A percentile compares a stretch with the other conserved stretches of the same genome.
Evolutionary conservation across 2,888 invertebrate species (phyloP).

Genomic region (Piscicola geometra): DNA sequence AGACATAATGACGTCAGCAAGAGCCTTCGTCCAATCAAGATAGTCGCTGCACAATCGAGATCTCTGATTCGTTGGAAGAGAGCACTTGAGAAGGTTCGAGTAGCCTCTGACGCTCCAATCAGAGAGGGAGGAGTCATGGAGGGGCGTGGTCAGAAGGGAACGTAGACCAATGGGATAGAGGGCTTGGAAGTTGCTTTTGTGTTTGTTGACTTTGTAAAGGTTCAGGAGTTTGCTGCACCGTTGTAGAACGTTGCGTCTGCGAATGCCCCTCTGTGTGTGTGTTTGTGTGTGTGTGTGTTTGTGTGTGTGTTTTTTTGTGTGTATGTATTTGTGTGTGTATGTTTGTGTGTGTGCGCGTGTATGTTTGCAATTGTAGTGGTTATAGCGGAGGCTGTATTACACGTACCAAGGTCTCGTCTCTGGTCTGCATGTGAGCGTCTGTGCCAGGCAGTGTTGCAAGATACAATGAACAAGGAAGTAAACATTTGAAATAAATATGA

Average conservation of each 20-base stretch:
- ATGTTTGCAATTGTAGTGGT: too few species aligned
- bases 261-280: neutral
- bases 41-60: neutral
- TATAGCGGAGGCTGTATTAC: too few species aligned
- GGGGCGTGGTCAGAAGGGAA: neutral
- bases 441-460: too few species aligned
- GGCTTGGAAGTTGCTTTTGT: neutral
- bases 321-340: neutral
- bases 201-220: neutral
- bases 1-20: neutral
- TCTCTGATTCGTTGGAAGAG: neutral
- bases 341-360: too few species aligned
- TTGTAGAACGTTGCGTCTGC: neutral
- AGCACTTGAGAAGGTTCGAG: neutral
- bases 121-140: neutral
- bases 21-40: neutral
- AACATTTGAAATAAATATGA: too few species aligned
- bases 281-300: too few species aligned
- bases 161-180: neutral
- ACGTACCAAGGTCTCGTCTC: neutral
- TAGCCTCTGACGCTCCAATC: neutral
- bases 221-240: constrained; percentile 9
- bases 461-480: too few species aligned
- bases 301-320: neutral
- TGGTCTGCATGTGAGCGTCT: too few species aligned